Percentiles rank a stretch among this genome's conserved stretches.
Conservation (phyloP, 1,140 invertebrate genomes). For the Thaumetopoea pityocampa region DNA sequence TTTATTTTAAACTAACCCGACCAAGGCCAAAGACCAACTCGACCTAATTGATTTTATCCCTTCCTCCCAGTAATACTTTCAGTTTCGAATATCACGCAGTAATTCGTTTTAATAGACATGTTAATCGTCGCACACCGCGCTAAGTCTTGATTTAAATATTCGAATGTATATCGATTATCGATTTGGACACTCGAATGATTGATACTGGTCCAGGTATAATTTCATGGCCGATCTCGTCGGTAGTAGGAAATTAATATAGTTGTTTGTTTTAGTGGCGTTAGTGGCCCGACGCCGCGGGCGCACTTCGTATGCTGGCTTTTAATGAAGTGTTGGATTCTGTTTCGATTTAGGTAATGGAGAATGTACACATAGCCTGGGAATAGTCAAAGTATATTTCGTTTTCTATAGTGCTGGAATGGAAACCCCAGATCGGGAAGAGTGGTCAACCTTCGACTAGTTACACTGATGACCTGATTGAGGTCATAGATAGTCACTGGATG, state of each 20-base stretch:
- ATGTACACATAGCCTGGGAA: too few relatives aligned
- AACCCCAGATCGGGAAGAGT: too few relatives aligned
- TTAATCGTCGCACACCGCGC: constrained; percentile 28
- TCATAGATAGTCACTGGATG: too few relatives aligned
- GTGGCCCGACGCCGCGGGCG: constrained; percentile 53
- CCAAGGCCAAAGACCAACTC: too few relatives aligned
- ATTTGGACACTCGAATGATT: constrained; percentile 46
- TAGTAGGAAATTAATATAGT: constrained; percentile 57
- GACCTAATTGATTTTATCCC: too few relatives aligned
- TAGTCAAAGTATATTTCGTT: too few relatives aligned
- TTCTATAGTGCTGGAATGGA: too few relatives aligned
- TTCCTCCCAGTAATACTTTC: too few relatives aligned
- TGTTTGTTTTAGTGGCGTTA: constrained; percentile 61
- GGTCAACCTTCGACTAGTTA: too few relatives aligned
- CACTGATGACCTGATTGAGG: too few relatives aligned
- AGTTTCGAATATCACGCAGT: constrained; percentile 8
- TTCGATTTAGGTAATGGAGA: constrained; percentile 38
- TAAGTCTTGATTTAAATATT: constrained; percentile 32
- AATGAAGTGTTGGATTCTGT: constrained; percentile 58
- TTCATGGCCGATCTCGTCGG: constrained; percentile 31
- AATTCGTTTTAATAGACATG: constrained; percentile 27
- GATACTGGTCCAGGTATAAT: constrained; percentile 48
- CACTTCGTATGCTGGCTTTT: constrained; percentile 41
- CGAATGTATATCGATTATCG: constrained; percentile 50
- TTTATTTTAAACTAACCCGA: too few relatives aligned